A percentile compares a stretch with the other conserved stretches of the same genome.
Evolutionary conservation across 2,113 vertebrate species (phyloP).

Genomic region (Fregetta grallaria): DNA sequence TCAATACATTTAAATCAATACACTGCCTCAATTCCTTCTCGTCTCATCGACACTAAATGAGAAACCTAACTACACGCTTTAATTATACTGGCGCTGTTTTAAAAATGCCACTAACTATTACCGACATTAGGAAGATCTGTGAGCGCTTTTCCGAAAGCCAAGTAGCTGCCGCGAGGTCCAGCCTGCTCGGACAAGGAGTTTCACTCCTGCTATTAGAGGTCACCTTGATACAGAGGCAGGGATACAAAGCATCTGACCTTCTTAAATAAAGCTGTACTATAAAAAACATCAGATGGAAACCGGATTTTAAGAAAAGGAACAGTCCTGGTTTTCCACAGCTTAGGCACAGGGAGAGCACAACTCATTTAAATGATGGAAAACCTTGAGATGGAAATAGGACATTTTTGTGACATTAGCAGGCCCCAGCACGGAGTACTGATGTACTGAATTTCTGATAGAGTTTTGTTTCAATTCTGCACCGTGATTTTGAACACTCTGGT

Average conservation of each 20-base stretch:
- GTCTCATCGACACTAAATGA: background rate
- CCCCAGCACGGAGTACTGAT: background rate
- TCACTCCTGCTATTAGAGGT: background rate
- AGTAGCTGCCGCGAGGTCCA: background rate
- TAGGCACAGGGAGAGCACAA: background rate
- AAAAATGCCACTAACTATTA: background rate
- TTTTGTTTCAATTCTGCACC: constrained; percentile 31
- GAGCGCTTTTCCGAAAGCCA: background rate
- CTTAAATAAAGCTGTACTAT: background rate
- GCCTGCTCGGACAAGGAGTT: background rate
- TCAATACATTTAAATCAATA: constrained; percentile 25
- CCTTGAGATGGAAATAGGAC: constrained; percentile 11
- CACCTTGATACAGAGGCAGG: background rate
- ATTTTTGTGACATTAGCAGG: background rate
- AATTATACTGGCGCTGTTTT: background rate
- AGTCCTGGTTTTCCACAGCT: background rate
- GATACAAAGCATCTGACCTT: background rate
- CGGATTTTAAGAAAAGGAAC: background rate
- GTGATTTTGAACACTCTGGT: background rate
- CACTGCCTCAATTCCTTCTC: background rate
- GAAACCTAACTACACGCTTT: background rate
- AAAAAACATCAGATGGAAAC: background rate
- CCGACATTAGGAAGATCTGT: background rate
- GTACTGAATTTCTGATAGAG: constrained; percentile 24
- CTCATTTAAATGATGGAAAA: constrained; percentile 46